These are phyloP conservation scores for Alcis repandata DNA, from an alignment of 2,888 invertebrate species.

Conservation along the genomic window DNA sequence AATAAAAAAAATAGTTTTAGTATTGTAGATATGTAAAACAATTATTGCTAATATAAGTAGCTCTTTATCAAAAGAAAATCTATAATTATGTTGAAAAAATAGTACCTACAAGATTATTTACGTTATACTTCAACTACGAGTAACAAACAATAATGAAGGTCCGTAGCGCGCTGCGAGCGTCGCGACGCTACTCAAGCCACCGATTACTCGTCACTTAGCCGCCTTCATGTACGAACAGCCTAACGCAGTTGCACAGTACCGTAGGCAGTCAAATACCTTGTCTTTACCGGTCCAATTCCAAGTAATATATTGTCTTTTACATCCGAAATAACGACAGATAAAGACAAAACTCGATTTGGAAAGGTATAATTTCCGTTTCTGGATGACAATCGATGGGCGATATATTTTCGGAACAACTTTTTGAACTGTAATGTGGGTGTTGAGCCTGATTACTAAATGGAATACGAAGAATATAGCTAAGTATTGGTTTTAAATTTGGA, in stretches of 20 bases:
- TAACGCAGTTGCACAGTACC: slow-evolving; percentile 17
- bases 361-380: slow-evolving; percentile 53
- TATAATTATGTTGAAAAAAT: too few species aligned
- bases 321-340: slow-evolving; percentile 51
- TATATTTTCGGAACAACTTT: slow-evolving; percentile 39
- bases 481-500: slow-evolving; percentile 1
- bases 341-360: slow-evolving; percentile 51
- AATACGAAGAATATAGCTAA: slow-evolving; percentile 19
- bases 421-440: slow-evolving; percentile 40
- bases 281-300: slow-evolving; percentile 47
- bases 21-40: too few species aligned
- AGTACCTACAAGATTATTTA: too few species aligned
- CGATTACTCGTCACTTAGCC: neutral
- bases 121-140: too few species aligned
- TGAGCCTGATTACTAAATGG: slow-evolving; percentile 31
- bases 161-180: neutral
- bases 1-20: too few species aligned
- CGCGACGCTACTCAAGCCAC: neutral
- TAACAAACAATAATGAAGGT: too few species aligned
- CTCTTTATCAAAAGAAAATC: too few species aligned
- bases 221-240: neutral
- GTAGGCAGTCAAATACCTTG: slow-evolving; percentile 23
- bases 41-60: too few species aligned
- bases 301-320: slow-evolving; percentile 49
- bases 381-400: slow-evolving; percentile 51